Percentiles rank a stretch among this genome's conserved stretches.
phyloP scores from a whole-genome alignment of 1,140 invertebrate species.

The Penaeus vannamei region DNA sequence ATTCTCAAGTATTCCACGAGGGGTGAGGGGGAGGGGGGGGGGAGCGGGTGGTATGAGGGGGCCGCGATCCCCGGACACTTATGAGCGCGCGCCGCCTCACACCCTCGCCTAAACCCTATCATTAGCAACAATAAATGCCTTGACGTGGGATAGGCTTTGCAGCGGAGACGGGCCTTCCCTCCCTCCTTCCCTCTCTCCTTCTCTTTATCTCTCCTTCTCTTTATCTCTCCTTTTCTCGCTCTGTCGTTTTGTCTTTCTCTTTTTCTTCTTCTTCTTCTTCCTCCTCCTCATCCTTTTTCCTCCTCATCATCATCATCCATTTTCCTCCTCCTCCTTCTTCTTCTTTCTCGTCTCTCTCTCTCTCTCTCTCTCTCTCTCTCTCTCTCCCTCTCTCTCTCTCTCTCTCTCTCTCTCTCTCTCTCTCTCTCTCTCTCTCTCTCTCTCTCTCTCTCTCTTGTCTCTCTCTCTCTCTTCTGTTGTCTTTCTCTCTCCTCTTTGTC shows the following conservation, averaged over 20 bases:
- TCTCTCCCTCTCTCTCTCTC: not conserved
- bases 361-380: not conserved
- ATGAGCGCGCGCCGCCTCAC: slow-evolving; percentile 12
- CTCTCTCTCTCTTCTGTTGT: not conserved
- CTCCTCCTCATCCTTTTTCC: not conserved
- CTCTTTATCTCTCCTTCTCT: not conserved
- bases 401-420: not conserved
- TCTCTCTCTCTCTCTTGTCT: not conserved
- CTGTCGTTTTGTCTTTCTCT: not conserved
- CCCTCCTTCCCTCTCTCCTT: not conserved
- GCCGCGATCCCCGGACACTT: not conserved
- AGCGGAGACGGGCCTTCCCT: not conserved
- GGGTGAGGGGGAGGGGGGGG: not conserved
- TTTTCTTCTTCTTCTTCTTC: not conserved
- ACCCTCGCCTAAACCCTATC: slow-evolving; percentile 18
- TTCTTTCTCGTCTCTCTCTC: not conserved
- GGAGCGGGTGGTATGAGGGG: no score
- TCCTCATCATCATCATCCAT: not conserved
- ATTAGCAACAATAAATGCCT: slow-evolving; percentile 28
- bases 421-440: not conserved
- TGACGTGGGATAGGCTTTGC: not conserved
- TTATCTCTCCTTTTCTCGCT: no score
- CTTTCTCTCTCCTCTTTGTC: no score
- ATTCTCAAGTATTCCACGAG: no score
- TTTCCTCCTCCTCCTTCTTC: not conserved